Conservation (phyloP, 2,113 vertebrate species). For the Lepidothrix coronata region DNA sequence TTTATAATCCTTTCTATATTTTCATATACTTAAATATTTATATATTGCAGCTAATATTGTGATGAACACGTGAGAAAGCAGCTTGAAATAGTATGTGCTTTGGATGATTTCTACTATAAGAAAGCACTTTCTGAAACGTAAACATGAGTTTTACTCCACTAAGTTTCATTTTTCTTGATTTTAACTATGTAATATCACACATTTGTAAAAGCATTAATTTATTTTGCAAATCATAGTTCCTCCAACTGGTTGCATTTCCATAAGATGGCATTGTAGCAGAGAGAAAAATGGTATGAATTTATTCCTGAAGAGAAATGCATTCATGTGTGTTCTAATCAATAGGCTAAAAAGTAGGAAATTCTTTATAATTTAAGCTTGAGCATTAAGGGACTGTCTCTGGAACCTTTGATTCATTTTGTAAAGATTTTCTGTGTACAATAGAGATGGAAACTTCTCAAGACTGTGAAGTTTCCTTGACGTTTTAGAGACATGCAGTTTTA, state of each 20-base stretch:
- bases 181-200: neutral
- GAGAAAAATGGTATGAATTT: neutral
- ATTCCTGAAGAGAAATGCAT: neutral
- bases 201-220: neutral
- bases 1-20: neutral
- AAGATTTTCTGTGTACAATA: neutral
- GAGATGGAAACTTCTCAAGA: neutral
- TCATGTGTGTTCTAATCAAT: neutral
- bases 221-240: neutral
- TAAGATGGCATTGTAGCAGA: neutral
- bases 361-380: neutral
- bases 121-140: neutral
- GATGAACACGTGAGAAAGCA: neutral
- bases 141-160: neutral
- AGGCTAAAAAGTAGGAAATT: neutral
- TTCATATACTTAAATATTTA: neutral
- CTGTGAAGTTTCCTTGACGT: neutral
- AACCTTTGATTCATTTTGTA: neutral
- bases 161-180: neutral
- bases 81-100: neutral
- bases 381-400: neutral
- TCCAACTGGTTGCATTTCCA: neutral
- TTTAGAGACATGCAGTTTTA: neutral
- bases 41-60: neutral
- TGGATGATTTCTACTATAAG: neutral